A percentile compares a stretch with the other conserved stretches of the same genome.
phyloP scores from a whole-genome alignment of 2,888 invertebrate species.

The Brachynemurus nebulosus region DNA sequence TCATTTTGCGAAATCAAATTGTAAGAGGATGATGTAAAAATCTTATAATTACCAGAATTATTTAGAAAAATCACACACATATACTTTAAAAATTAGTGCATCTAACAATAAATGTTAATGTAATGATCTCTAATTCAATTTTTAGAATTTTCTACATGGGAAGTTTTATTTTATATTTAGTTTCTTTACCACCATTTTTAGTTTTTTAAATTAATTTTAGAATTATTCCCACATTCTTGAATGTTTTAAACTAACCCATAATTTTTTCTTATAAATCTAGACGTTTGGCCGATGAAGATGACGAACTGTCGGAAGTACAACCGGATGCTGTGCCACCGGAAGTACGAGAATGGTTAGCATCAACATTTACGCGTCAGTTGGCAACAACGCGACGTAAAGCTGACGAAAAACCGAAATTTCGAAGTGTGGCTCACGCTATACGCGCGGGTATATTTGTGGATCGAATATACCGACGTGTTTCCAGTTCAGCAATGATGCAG shows the following conservation, averaged over 20 bases:
- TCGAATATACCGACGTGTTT: conserved; percentile 74
- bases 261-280: conserved; percentile 30
- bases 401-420: conserved; percentile 78
- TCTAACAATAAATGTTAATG: too few species aligned
- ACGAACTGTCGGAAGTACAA: conserved; percentile 90
- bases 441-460: conserved; percentile 94
- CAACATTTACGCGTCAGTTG: conserved; percentile 86
- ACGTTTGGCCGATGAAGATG: conserved; percentile 79
- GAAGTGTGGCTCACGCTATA: conserved; percentile 91
- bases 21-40: too few species aligned
- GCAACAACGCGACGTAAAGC: conserved; percentile 61
- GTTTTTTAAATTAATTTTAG: not conserved
- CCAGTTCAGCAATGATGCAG: conserved; percentile 66
- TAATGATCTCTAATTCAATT: too few species aligned
- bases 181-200: too few species aligned
- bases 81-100: too few species aligned
- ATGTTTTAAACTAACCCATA: too few species aligned
- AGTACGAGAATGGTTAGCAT: conserved; percentile 92
- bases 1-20: too few species aligned
- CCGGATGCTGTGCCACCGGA: conserved; percentile 94
- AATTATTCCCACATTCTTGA: too few species aligned
- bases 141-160: too few species aligned
- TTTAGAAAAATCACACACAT: too few species aligned
- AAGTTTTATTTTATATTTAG: too few species aligned
- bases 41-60: too few species aligned